phyloP scores from a whole-genome alignment of 2,888 invertebrate species.

The Drosophila atripex region DNA sequence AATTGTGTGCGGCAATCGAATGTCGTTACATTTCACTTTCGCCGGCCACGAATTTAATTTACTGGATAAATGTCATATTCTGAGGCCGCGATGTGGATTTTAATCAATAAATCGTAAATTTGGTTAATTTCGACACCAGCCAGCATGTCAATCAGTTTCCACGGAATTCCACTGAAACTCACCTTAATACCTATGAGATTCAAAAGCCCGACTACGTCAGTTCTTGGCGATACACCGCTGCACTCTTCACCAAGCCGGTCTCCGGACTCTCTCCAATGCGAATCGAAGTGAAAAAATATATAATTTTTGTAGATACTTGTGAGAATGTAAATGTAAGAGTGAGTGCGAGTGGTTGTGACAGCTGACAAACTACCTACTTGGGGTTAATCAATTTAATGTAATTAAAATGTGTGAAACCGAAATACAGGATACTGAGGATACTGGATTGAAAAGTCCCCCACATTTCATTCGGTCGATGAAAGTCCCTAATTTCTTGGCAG shows the following conservation, averaged over 20 bases:
- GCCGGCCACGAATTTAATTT: conserved; percentile 68
- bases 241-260: neutral
- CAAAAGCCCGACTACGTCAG: neutral
- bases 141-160: conserved; percentile 12
- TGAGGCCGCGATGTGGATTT: conserved; percentile 14
- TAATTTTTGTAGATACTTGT: conserved; percentile 6
- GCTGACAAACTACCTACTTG: conserved; percentile 10
- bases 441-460: conserved; percentile 4
- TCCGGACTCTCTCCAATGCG: neutral
- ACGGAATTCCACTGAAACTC: neutral
- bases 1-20: conserved; percentile 31
- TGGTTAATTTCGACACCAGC: conserved; percentile 7
- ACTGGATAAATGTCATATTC: conserved; percentile 44
- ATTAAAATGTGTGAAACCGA: conserved; percentile 16
- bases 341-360: neutral
- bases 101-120: conserved; percentile 42
- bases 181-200: neutral
- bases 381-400: conserved; percentile 16
- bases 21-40: conserved; percentile 68
- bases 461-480: conserved; percentile 23
- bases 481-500: conserved; percentile 46
- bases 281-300: conserved; percentile 5
- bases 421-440: conserved; percentile 9
- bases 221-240: too few species aligned
- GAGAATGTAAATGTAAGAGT: conserved; percentile 13